Evolutionary conservation across 2,797 vertebrate species (phyloP).

Genomic region (Cynodonichthys magdalenae): DNA sequence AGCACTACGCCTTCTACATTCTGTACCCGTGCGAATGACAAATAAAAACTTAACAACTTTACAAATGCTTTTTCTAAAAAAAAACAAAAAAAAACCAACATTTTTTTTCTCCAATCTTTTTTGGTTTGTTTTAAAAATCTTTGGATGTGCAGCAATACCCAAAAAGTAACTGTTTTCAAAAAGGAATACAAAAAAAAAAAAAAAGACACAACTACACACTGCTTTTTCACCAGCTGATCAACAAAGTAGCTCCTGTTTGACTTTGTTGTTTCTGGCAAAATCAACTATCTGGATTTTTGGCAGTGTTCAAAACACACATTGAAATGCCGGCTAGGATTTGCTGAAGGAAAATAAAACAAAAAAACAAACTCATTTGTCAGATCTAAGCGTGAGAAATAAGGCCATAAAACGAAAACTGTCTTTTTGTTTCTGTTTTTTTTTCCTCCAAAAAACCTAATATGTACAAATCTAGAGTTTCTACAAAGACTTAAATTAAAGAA

Average conservation of each 20-base stretch:
- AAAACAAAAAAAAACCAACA: conserved; percentile 74
- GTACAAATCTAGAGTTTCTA: conserved; percentile 94
- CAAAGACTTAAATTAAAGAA: conserved; percentile 96
- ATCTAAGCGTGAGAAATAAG: conserved; percentile 88
- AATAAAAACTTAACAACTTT: conserved; percentile 85
- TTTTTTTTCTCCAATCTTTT: conserved; percentile 60
- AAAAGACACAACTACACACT: conserved; percentile 74
- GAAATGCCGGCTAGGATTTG: conserved; percentile 88
- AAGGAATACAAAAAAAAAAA: conserved; percentile 42
- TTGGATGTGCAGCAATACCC: conserved; percentile 90
- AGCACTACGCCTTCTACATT: conserved; percentile 80
- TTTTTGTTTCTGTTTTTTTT: conserved; percentile 63
- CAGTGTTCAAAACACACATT: conserved; percentile 91
- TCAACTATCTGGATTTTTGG: conserved; percentile 86
- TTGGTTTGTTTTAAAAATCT: conserved; percentile 87
- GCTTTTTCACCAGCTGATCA: conserved; percentile 84
- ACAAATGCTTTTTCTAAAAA: conserved; percentile 85
- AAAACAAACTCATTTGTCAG: conserved; percentile 77
- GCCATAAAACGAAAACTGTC: conserved; percentile 90
- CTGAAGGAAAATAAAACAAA: conserved; percentile 82
- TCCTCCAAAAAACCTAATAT: conserved; percentile 87
- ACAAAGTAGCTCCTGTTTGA: conserved; percentile 86
- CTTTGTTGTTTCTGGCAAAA: conserved; percentile 84
- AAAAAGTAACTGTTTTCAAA: conserved; percentile 84
- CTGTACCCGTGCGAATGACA: conserved; percentile 88